A percentile compares a stretch with the other conserved stretches of the same genome.
phyloP scores from a whole-genome alignment of 2,888 invertebrate genomes.

The Aphidoletes aphidimyza region DNA sequence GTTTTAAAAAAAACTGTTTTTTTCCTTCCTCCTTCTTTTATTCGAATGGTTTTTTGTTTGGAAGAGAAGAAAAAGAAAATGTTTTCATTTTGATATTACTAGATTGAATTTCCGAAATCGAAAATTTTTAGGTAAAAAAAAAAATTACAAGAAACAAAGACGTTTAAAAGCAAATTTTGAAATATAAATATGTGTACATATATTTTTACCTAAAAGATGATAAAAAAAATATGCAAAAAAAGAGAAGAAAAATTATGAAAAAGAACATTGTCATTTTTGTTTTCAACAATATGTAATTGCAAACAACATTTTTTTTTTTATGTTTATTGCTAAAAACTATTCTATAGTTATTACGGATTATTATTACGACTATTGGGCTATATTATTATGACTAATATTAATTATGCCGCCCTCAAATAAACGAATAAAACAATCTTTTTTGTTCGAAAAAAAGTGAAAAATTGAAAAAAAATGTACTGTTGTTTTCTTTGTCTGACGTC shows the following conservation, averaged over 20 bases:
- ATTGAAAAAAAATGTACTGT: not conserved
- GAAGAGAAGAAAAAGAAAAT: no score
- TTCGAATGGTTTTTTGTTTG: no score
- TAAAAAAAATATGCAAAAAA: no score
- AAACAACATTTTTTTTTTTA: conserved; percentile 27
- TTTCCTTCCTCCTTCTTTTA: no score
- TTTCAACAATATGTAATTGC: conserved; percentile 15
- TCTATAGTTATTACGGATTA: not conserved
- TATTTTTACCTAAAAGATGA: conserved; percentile 36
- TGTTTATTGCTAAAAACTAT: conserved; percentile 39
- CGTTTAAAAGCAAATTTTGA: not conserved
- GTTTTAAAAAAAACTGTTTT: no score
- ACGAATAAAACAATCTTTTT: conserved; percentile 46
- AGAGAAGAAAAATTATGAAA: no score
- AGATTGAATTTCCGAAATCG: no score
- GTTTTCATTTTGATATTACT: conserved; percentile 22
- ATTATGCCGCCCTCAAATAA: conserved; percentile 50
- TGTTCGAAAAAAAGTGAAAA: conserved; percentile 20
- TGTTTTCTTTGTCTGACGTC: conserved; percentile 32
- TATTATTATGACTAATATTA: conserved; percentile 31
- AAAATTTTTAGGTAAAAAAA: not conserved
- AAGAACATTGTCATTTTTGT: conserved; percentile 22
- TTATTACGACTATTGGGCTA: conserved; percentile 10
- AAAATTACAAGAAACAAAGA: not conserved
- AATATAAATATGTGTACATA: conserved; percentile 13